Conservation (phyloP, 1,140 invertebrate genomes). For the Dreissena polymorpha region DNA sequence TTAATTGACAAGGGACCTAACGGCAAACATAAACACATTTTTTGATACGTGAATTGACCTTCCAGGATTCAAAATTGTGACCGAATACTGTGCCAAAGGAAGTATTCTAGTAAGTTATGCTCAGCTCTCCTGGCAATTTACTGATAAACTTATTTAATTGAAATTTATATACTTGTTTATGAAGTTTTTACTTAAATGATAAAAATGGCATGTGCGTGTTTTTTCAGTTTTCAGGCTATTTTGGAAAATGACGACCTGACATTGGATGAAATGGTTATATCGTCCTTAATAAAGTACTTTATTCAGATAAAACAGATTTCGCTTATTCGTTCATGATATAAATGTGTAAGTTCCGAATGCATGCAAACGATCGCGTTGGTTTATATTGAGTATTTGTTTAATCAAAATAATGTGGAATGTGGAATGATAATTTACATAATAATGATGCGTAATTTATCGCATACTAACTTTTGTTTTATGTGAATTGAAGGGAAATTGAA, state of each 20-base stretch:
- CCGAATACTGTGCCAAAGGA: slow-evolving; percentile 94
- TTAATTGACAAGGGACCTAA: slow-evolving; percentile 88
- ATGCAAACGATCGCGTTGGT: too few species aligned
- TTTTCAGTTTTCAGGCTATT: slow-evolving; percentile 87
- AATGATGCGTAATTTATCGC: too few species aligned
- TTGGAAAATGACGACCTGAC: slow-evolving; percentile 95
- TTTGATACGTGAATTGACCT: slow-evolving; percentile 96
- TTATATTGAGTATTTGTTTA: too few species aligned
- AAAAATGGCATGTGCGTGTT: background rate
- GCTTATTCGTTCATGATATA: too few species aligned
- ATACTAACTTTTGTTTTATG: too few species aligned
- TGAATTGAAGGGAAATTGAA: too few species aligned
- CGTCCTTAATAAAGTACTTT: slow-evolving; percentile 80
- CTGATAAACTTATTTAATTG: background rate
- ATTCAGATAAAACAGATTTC: slow-evolving; percentile 86
- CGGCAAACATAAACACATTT: slow-evolving; percentile 98
- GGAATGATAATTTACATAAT: too few species aligned
- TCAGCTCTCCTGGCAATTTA: background rate
- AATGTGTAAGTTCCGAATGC: too few species aligned
- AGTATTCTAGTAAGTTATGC: slow-evolving; percentile 81
- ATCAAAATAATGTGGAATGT: too few species aligned
- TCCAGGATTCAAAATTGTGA: slow-evolving; percentile 90
- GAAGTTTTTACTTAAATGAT: background rate
- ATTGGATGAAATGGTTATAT: slow-evolving; percentile 95
- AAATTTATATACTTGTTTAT: background rate